Evolutionary conservation across 2,113 vertebrate species (phyloP).

Genomic region (Silurus asotus): DNA sequence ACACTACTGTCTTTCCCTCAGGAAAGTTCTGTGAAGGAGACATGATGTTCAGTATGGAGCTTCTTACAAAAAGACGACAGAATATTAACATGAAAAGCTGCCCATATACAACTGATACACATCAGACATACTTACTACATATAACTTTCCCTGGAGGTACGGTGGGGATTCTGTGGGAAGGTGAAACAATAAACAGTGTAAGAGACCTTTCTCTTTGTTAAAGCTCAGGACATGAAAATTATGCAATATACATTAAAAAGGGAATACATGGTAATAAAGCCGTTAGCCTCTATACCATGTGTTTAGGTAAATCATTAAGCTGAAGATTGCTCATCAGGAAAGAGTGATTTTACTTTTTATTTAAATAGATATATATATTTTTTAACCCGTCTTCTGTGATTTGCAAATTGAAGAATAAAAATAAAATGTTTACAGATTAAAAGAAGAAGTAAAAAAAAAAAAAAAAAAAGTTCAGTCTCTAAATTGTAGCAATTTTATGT

Average conservation of each 20-base stretch:
- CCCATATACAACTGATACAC: neutral
- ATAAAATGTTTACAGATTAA: neutral
- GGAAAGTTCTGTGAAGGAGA: slow-evolving; percentile 36
- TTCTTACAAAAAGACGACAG: neutral
- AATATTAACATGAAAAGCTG: neutral
- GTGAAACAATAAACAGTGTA: neutral
- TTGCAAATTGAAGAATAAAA: neutral
- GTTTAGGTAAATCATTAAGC: neutral
- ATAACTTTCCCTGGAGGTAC: slow-evolving; percentile 46
- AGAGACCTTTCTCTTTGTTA: neutral
- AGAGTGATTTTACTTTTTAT: neutral
- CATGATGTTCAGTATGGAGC: neutral
- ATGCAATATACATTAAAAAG: neutral
- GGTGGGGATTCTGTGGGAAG: slow-evolving; percentile 47
- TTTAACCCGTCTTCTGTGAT: neutral
- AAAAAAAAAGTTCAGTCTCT: no score
- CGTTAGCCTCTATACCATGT: neutral
- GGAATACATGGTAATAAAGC: neutral
- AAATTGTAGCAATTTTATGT: neutral
- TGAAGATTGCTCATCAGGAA: neutral
- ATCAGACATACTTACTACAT: slow-evolving; percentile 33
- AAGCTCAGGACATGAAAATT: neutral
- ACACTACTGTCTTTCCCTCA: slow-evolving; percentile 11
- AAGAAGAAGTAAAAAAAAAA: neutral
- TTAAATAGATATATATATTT: neutral